These are phyloP conservation scores for Theretra japonica DNA, from an alignment of 2,888 invertebrate species.

Conservation along the genomic window DNA sequence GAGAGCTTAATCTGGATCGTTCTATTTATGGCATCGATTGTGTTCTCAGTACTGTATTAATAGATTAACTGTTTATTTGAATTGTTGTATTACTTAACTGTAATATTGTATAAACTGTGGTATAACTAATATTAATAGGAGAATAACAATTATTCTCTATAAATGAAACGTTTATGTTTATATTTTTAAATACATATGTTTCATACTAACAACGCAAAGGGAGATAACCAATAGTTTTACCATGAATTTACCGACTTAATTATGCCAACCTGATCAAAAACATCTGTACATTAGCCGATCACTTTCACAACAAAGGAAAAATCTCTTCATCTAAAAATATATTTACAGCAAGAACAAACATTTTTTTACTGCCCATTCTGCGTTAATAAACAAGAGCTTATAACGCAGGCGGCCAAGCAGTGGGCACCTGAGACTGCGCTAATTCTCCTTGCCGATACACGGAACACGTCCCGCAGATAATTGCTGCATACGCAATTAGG, in stretches of 20 bases:
- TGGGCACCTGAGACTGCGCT: slow-evolving; percentile 61
- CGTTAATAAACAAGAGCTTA: slow-evolving; percentile 12
- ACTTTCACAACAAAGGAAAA: too few species aligned
- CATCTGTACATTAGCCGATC: too few species aligned
- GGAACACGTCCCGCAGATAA: slow-evolving; percentile 67
- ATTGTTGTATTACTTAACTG: not conserved
- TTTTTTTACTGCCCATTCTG: not conserved
- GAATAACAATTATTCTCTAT: too few species aligned
- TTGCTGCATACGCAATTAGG: slow-evolving; percentile 71
- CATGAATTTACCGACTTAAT: too few species aligned
- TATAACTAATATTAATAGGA: not conserved
- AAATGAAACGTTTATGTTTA: too few species aligned
- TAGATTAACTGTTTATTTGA: not conserved
- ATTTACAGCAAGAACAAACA: not conserved
- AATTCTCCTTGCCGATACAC: slow-evolving; percentile 63
- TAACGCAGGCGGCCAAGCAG: not conserved
- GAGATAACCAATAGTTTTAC: too few species aligned
- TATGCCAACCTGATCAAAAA: too few species aligned
- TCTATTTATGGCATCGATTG: slow-evolving; percentile 37
- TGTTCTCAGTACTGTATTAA: not conserved
- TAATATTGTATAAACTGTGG: too few species aligned
- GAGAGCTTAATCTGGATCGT: slow-evolving; percentile 43
- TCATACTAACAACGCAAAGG: too few species aligned
- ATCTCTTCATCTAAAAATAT: not conserved
- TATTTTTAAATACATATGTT: too few species aligned